A percentile compares a stretch with the other conserved stretches of the same genome.
Evolutionary conservation across 92 coral and sea anemone genomes (phyloP).

Genomic region (Virgularia gustaviana): DNA sequence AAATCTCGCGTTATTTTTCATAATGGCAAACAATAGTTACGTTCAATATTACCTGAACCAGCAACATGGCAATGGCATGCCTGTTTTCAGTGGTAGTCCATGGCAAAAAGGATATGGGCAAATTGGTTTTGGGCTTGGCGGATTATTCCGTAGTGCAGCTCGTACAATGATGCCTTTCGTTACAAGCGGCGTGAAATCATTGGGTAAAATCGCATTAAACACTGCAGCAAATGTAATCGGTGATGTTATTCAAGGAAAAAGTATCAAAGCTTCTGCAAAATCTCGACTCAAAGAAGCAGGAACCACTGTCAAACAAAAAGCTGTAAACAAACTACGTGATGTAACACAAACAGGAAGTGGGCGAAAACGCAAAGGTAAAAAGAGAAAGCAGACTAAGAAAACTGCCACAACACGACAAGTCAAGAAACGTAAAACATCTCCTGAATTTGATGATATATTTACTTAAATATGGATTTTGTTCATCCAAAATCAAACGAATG

Average conservation of each 20-base stretch:
- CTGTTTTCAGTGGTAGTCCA: conserved; percentile 21
- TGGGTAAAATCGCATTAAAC: background rate
- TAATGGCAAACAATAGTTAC: no score
- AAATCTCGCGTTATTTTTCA: no score
- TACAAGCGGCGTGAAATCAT: background rate
- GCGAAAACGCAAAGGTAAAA: conserved; percentile 9
- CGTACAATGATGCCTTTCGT: conserved; percentile 15
- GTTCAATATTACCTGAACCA: no score
- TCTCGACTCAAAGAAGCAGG: conserved; percentile 1
- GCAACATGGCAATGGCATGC: conserved; percentile 12
- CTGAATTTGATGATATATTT: background rate
- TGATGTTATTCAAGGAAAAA: conserved; percentile 18
- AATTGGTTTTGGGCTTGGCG: conserved; percentile 27
- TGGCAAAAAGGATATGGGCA: conserved; percentile 33
- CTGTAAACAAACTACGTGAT: background rate
- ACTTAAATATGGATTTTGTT: background rate
- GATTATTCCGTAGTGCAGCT: conserved; percentile 5
- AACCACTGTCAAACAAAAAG: conserved; percentile 1
- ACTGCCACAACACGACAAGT: background rate
- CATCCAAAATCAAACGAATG: background rate
- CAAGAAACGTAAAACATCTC: conserved; percentile 27
- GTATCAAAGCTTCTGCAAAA: background rate
- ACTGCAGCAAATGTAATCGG: no score
- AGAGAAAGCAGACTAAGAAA: conserved; percentile 32
- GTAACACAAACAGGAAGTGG: conserved; percentile 11